Base-by-base conservation (phyloP, 64 coral and sea anemone species). In the Pachyseris speciosa region DNA sequence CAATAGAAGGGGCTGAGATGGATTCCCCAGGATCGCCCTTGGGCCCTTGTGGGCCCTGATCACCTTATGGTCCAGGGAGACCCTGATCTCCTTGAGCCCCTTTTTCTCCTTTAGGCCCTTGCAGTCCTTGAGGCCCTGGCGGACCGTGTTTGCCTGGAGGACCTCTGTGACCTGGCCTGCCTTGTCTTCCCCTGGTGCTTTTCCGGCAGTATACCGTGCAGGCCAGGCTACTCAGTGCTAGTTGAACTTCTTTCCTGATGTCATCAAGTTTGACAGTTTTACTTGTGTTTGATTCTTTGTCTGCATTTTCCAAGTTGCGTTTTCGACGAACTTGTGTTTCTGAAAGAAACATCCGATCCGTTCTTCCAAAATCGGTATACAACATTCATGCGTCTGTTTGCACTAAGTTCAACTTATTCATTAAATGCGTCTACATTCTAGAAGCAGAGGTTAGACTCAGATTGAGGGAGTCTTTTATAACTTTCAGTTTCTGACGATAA, bases 11-110 rank as follows among this genome's bases (percentile, higher is more conserved):
- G 44, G 85, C 65, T 38, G 68, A 37, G 19, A 87, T 74, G 7
- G 85, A 87, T 58, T 87, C 20, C 17, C 67, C 85, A 55, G 67
- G 85, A 39, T 41, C 85, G 13, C 85, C 85, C 43, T 87, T 87
- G 48, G 85, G 85, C 40, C 85, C 85, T 10, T 44, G 45, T 16
- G 42, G 68, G 25, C 85, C 85, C 33, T 72, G 33, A 72, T 87
- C 68, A 12, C 85, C 85, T 74, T 72, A 26, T 2, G 84, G 68
- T 2, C 84, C 67, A 9, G 19, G 68, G 50, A 45, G 84, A 9
- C 84, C 84, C 20, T 36, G 25, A 50, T 37, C 45, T 57, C 84
- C 84, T 55, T 26, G 29, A 9, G 11, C 26, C 5, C 84, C 84
- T 32, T 26, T 55, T 26, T 17, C 37, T 36, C 84, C 84, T 32